A percentile compares a stretch with the other conserved stretches of the same genome.
Evolutionary conservation across 2,797 vertebrate genomes (phyloP).

Genomic region (Tragopan temminckii): DNA sequence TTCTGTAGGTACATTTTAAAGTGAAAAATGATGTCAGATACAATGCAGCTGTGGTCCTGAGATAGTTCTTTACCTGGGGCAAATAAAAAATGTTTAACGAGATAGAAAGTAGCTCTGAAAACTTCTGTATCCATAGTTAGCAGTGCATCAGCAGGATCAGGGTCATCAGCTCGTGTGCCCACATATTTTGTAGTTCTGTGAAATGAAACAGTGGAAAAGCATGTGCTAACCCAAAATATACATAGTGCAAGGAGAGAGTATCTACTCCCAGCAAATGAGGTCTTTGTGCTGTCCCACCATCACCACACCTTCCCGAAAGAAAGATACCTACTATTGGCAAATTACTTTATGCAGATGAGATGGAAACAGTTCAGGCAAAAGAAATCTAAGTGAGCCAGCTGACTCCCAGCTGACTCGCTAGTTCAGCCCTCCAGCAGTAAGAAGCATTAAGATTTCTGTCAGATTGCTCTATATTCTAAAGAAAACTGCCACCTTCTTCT

Average conservation of each 20-base stretch:
- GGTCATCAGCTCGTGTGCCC: background rate
- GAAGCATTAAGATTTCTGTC: conserved; percentile 56
- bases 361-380: background rate
- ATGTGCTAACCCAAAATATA: background rate
- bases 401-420: conserved; percentile 63
- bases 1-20: conserved; percentile 21
- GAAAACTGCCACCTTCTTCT: conserved; percentile 54
- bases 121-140: background rate
- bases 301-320: background rate
- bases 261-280: background rate
- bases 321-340: conserved; percentile 12
- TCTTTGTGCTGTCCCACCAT: background rate
- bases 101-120: conserved; percentile 27
- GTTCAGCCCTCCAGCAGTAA: conserved; percentile 56
- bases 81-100: conserved; percentile 19
- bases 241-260: background rate
- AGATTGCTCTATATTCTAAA: conserved; percentile 44
- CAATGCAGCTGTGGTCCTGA: background rate
- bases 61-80: background rate
- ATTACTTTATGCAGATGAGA: conserved; percentile 45
- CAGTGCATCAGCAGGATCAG: background rate
- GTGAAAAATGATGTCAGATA: conserved; percentile 27
- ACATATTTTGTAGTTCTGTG: background rate
- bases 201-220: background rate
- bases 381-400: conserved; percentile 44